phyloP scores from a whole-genome alignment of 2,797 vertebrate genomes.

The Chanos chanos region DNA sequence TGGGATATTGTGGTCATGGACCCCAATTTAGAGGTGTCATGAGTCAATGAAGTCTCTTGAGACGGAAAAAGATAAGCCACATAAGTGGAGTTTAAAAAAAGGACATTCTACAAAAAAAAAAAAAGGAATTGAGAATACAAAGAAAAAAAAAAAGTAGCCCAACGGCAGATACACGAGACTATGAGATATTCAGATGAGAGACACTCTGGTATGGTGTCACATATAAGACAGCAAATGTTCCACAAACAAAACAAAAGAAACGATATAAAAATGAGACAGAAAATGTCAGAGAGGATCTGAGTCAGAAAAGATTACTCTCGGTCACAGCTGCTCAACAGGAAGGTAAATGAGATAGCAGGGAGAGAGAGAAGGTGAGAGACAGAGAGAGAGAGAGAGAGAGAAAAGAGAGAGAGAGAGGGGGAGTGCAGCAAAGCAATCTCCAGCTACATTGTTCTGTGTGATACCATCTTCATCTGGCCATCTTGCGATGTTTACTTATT shows the following conservation, averaged over 20 bases:
- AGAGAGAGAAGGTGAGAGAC: conserved; percentile 26
- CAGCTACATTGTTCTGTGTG: conserved; percentile 1
- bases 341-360: conserved; percentile 31
- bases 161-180: neutral
- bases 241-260: too few species aligned
- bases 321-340: neutral
- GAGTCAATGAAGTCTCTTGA: conserved; percentile 2
- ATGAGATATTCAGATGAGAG: neutral
- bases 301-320: conserved; percentile 18
- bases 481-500: too few species aligned
- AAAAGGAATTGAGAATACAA: neutral
- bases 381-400: conserved; percentile 20
- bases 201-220: too few species aligned
- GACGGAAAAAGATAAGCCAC: neutral
- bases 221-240: too few species aligned
- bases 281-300: neutral
- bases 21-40: conserved; percentile 22
- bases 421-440: conserved; percentile 13
- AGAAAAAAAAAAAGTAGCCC: neutral
- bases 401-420: conserved; percentile 39
- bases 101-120: conserved; percentile 1
- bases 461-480: too few species aligned
- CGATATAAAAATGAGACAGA: too few species aligned
- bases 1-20: neutral
- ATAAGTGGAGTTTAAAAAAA: neutral